Conservation (phyloP, 2,113 vertebrate species). For the Tachycineta bicolor region DNA sequence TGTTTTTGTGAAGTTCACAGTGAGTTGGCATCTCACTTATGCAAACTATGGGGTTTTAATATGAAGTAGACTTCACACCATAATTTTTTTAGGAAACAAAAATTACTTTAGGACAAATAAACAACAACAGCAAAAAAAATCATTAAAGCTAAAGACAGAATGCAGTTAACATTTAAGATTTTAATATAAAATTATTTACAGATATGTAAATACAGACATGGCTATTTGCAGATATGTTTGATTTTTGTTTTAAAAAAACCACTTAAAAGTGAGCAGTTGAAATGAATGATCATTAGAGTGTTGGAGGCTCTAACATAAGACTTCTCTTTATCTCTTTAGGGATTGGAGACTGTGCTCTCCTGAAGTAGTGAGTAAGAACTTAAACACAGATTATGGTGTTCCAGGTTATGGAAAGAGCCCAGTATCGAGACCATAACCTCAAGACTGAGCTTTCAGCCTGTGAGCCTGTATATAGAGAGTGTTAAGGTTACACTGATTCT, state of each 20-base stretch:
- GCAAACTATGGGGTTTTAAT: background rate
- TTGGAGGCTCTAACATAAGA: background rate
- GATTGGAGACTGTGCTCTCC: background rate
- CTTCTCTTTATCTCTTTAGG: background rate
- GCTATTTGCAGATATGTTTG: background rate
- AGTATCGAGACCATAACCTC: background rate
- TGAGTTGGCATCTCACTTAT: background rate
- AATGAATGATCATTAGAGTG: background rate
- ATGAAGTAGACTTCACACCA: background rate
- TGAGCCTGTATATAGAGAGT: background rate
- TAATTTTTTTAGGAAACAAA: background rate
- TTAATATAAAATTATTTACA: background rate
- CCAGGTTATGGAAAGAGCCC: background rate
- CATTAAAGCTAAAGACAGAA: background rate
- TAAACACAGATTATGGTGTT: background rate
- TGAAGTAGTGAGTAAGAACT: background rate
- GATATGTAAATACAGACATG: background rate
- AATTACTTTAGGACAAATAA: background rate
- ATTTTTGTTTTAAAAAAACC: background rate
- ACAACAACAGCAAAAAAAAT: background rate
- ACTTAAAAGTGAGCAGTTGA: background rate
- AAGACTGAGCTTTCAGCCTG: background rate
- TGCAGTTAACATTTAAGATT: background rate
- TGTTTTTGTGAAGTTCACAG: background rate
- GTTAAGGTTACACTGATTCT: background rate